These are phyloP conservation scores for Dicaeum eximium DNA, from an alignment of 2,113 vertebrate genomes.

Conservation along the genomic window DNA sequence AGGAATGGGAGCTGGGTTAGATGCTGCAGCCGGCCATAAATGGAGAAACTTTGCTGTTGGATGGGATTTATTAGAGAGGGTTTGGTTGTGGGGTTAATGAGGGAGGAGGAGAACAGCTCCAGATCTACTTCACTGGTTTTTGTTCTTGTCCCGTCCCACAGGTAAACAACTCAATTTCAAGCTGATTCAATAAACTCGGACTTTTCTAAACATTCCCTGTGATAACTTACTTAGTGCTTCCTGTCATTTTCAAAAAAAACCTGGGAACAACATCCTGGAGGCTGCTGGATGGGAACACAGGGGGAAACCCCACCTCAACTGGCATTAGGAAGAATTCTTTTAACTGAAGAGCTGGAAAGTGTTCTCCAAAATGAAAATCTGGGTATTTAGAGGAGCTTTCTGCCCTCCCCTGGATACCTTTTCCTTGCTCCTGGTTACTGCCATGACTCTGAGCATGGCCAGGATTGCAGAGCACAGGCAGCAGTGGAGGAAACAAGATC, in stretches of 20 bases:
- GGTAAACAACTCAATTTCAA: not conserved
- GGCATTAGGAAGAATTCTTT: not conserved
- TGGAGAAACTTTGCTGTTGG: constrained; percentile 1
- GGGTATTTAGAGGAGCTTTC: not conserved
- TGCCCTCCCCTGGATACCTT: not conserved
- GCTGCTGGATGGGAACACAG: not conserved
- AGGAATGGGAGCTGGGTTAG: constrained; percentile 63
- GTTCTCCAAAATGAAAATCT: not conserved
- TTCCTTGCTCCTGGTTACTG: not conserved
- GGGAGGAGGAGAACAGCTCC: not conserved
- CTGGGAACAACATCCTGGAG: not conserved
- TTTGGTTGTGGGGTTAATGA: not conserved
- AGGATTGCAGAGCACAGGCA: not conserved
- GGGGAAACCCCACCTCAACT: not conserved
- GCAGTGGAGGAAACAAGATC: not conserved
- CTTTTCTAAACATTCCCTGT: not conserved
- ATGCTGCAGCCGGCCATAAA: constrained; percentile 72
- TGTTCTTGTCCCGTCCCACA: not conserved
- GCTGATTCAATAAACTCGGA: not conserved
- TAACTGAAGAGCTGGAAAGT: not conserved
- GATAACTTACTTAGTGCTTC: not conserved
- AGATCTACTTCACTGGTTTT: not conserved
- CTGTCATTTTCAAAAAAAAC: not conserved
- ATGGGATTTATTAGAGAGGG: not conserved
- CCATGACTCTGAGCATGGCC: not conserved